Evolutionary conservation across 64 coral and sea anemone species (phyloP).

Genomic region (Montipora cactus): DNA sequence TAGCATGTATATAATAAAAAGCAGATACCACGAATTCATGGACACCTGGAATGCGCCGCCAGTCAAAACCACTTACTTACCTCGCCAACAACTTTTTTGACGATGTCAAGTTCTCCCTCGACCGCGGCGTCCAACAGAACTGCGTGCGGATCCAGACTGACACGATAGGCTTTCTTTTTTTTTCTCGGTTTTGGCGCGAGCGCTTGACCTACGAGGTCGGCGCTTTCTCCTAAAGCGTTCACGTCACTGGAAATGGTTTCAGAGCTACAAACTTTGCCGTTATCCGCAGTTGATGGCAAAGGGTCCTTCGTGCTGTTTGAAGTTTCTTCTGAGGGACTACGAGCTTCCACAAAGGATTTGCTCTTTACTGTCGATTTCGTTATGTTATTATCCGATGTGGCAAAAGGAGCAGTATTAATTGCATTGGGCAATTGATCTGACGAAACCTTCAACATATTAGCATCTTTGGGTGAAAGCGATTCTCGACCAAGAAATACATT

Average conservation of each 20-base stretch:
- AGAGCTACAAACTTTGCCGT: neutral
- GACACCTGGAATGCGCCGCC: no score
- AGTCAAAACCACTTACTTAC: conserved; percentile 28
- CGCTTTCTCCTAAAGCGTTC: neutral
- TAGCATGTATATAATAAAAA: no score
- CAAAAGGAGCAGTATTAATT: neutral
- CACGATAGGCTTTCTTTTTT: conserved; percentile 71
- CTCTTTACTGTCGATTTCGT: neutral
- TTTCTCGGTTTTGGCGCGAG: neutral
- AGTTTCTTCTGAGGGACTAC: neutral
- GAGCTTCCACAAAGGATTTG: neutral
- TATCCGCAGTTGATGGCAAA: neutral
- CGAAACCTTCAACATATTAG: neutral
- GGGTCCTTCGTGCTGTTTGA: neutral
- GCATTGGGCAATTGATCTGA: neutral
- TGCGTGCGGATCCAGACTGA: conserved; percentile 93
- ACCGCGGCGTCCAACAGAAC: conserved; percentile 94
- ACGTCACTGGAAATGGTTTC: neutral
- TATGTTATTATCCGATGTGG: neutral
- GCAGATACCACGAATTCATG: no score
- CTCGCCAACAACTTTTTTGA: conserved; percentile 79
- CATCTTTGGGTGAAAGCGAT: neutral
- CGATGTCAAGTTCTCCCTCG: conserved; percentile 94
- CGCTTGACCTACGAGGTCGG: neutral
- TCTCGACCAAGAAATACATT: neutral